Evolutionary conservation across 2,888 invertebrate species (phyloP), one percentile per base, ranked within the genome.

Genomic region (Hipparchia semele): DNA sequence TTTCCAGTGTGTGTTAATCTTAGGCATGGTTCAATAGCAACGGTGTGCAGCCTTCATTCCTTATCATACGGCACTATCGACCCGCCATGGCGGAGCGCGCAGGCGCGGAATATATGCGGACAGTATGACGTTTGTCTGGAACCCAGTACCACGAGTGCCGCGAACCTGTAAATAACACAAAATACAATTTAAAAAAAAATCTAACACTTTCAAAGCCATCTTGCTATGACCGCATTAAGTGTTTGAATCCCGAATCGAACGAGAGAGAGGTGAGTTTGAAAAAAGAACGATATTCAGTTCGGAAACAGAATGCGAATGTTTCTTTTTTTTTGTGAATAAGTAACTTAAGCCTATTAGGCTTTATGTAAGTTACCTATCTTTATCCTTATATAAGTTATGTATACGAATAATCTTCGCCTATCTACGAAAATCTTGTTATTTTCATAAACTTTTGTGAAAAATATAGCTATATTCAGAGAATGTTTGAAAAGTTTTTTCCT

Each of bases 21-120:
- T 23, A 23, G 59, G 33, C 8, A n/a, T 8, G 61, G 51, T 8
- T 0, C 9, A 23, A 51, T 53, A 51, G 53, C 65, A 51, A 33
- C 7, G 84, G 88, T 88, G 90, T 86, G 84, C 86, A 90, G 87
- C 87, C 89, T 87, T 88, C 79, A 80, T 83, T 80, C 82, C 82
- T 89, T 91, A 90, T 90, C 90, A 86, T 81, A 76, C 72, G 76
- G 79, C 79, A 76, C 83, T 91, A 91, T 91, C 91, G 91, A 91
- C 90, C 89, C 84, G 79, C 73, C 76, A 79, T 78, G 78, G 79
- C 81, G 77, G 75, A 75, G 77, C 79, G 83, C 90, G 88, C 91
- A 87, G 84, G 91, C 91, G 89, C 83, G 80, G 81, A 82, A 81
- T 82, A 83, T 84, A 88, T 91, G 92, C 92, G 90, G 90, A 89